Conservation (phyloP, 2,113 vertebrate species). For the Gambusia affinis region DNA sequence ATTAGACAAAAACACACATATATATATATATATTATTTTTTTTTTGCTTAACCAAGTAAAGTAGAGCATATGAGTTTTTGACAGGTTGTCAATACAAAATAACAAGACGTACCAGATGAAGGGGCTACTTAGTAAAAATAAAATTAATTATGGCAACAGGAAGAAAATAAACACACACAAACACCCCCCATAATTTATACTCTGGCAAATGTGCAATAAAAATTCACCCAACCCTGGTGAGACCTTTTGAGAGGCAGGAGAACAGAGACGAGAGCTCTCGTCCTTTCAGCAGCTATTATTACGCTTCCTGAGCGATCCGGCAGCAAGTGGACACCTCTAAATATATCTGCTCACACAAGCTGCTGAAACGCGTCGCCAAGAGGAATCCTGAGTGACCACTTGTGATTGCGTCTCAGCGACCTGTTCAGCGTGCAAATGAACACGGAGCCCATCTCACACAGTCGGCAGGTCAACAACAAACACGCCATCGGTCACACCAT, state of each 20-base stretch:
- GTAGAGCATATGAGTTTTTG: not conserved
- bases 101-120: not conserved
- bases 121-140: not conserved
- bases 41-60: not conserved
- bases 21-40: not conserved
- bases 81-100: not conserved
- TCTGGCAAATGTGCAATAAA: not conserved
- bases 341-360: not conserved
- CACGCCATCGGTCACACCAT: not conserved
- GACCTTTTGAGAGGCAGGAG: not conserved
- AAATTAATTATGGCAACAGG: not conserved
- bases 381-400: not conserved
- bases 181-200: not conserved
- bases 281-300: not conserved
- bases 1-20: not conserved
- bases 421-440: not conserved
- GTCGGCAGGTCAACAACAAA: not conserved
- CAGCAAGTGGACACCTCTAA: not conserved
- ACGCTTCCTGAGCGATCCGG: no score
- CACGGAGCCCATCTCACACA: not conserved
- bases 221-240: not conserved
- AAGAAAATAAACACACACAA: not conserved
- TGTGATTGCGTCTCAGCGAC: not conserved
- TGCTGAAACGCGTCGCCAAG: not conserved
- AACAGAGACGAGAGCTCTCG: not conserved